Conservation (phyloP, 92 coral and sea anemone species). For the Porites divaricata region DNA sequence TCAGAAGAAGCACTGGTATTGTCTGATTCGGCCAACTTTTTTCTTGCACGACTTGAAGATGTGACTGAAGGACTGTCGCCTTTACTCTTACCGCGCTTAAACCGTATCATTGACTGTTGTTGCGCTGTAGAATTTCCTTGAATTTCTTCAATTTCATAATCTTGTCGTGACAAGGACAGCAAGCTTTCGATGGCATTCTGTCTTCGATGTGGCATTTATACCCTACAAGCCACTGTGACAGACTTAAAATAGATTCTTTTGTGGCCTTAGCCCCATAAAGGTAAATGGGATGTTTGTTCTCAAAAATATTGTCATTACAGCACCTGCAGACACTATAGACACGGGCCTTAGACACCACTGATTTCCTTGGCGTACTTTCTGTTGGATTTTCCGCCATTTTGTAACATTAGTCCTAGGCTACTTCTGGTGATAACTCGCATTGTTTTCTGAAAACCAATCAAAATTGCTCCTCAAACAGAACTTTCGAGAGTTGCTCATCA, state of each 20-base stretch:
- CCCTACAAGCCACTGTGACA: not conserved
- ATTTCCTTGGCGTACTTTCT: slow-evolving; percentile 14
- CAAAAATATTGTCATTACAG: slow-evolving; percentile 20
- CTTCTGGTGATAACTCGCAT: not conserved
- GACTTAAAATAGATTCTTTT: not conserved
- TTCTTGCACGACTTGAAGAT: not conserved
- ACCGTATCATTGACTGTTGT: too few species aligned
- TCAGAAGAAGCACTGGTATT: slow-evolving; percentile 7
- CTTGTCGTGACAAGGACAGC: slow-evolving; percentile 34
- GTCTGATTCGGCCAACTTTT: not conserved
- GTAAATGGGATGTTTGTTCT: slow-evolving; percentile 25
- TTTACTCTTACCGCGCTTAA: slow-evolving; percentile 4
- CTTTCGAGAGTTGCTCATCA: slow-evolving; percentile 28
- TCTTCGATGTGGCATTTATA: not conserved
- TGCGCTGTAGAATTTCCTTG: too few species aligned
- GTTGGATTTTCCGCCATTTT: not conserved
- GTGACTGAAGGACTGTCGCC: too few species aligned
- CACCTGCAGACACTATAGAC: slow-evolving; percentile 10
- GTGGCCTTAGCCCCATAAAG: slow-evolving; percentile 22
- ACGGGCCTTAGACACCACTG: not conserved
- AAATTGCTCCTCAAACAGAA: not conserved
- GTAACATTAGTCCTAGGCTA: not conserved
- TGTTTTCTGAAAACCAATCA: slow-evolving; percentile 11
- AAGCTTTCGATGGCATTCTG: slow-evolving; percentile 31
- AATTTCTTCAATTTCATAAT: slow-evolving; percentile 15